Evolutionary conservation across 2,888 invertebrate species (phyloP).

Genomic region (Steinernema scapterisci): DNA sequence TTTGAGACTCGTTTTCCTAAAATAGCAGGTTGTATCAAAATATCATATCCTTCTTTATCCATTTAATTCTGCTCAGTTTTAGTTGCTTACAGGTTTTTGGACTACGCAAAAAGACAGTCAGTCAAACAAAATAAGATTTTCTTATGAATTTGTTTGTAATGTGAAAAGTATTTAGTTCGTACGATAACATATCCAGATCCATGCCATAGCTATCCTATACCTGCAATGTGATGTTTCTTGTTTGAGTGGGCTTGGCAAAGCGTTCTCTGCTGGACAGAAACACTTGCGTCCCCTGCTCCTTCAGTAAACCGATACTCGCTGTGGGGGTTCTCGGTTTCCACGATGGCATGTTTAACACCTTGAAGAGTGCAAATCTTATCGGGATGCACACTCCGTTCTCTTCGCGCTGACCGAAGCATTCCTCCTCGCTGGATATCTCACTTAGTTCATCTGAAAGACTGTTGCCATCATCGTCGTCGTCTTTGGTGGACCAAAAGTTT

Average conservation of each 20-base stretch:
- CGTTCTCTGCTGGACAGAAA: not conserved
- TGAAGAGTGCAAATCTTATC: not conserved
- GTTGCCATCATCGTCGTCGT: too few relatives aligned
- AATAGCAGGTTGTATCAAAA: not conserved
- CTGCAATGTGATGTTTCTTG: not conserved
- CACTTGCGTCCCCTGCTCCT: constrained; percentile 5
- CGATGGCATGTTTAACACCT: not conserved
- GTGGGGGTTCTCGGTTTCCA: not conserved
- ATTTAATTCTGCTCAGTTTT: too few relatives aligned
- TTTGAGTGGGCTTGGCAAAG: not conserved
- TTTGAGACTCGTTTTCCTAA: constrained; percentile 4
- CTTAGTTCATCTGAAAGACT: not conserved
- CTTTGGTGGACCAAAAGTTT: not conserved
- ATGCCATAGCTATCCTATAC: too few relatives aligned
- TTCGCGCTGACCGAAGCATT: not conserved
- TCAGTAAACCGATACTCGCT: too few relatives aligned
- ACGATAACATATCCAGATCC: too few relatives aligned
- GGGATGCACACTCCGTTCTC: not conserved
- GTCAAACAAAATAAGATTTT: too few relatives aligned
- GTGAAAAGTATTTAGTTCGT: too few relatives aligned
- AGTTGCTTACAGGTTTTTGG: too few relatives aligned
- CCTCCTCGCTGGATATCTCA: constrained; percentile 13
- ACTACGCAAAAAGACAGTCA: too few relatives aligned
- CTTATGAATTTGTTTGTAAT: too few relatives aligned
- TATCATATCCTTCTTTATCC: too few relatives aligned